These are phyloP conservation scores for Rhynchonycteris naso DNA, from an alignment of 2,797 vertebrate species.

Conservation along the genomic window DNA sequence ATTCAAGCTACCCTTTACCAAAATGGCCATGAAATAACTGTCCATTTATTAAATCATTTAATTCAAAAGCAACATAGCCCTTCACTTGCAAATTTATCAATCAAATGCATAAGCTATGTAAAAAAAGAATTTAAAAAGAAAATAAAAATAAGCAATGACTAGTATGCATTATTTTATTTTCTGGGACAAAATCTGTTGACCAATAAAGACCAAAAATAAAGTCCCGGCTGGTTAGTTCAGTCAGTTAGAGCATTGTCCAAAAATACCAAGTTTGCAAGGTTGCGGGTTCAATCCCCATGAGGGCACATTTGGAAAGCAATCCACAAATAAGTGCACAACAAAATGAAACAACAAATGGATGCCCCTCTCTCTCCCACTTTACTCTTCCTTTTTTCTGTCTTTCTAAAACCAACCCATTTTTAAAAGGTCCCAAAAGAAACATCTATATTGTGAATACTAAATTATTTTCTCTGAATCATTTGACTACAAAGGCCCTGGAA, in stretches of 20 bases:
- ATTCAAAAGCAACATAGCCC: not conserved
- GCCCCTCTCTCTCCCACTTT: no score
- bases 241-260: no score
- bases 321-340: no score
- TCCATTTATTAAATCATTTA: not conserved
- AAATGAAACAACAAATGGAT: no score
- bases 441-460: not conserved
- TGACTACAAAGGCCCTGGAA: not conserved
- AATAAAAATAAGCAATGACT: not conserved
- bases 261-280: no score
- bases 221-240: no score
- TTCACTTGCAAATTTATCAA: not conserved
- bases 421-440: not conserved
- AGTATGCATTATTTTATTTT: not conserved
- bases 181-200: not conserved
- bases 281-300: no score
- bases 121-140: not conserved
- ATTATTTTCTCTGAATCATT: conserved; percentile 47
- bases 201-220: not conserved
- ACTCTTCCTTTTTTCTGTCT: no score
- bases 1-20: not conserved
- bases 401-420: no score
- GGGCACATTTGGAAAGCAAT: no score
- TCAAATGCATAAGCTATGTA: not conserved
- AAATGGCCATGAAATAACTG: not conserved